Evolutionary conservation across 2,888 invertebrate genomes (phyloP).

Genomic region (Volucella inanis): DNA sequence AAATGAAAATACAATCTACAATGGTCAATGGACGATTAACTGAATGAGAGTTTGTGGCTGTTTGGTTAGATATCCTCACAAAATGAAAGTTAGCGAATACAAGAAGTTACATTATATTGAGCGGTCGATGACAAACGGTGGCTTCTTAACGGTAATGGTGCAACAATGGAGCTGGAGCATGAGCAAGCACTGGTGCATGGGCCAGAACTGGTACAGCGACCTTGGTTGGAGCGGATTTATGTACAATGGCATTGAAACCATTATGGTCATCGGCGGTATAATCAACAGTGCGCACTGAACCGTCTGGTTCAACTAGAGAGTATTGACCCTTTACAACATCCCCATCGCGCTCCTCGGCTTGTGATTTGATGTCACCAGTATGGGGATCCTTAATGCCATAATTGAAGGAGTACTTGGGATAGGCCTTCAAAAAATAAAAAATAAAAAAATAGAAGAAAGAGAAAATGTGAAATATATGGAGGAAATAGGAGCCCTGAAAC

Average conservation of each 20-base stretch:
- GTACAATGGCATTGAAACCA: conserved; percentile 89
- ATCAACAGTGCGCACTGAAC: conserved; percentile 85
- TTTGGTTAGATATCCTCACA: conserved; percentile 63
- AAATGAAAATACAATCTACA: conserved; percentile 66
- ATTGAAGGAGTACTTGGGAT: conserved; percentile 88
- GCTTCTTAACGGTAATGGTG: conserved; percentile 81
- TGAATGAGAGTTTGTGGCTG: conserved; percentile 74
- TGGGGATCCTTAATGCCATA: conserved; percentile 89
- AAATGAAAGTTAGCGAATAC: conserved; percentile 49
- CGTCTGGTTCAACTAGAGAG: conserved; percentile 84
- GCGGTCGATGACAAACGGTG: conserved; percentile 6
- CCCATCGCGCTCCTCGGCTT: conserved; percentile 88
- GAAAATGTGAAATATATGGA: background rate
- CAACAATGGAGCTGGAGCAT: conserved; percentile 82
- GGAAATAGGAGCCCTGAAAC: conserved; percentile 14
- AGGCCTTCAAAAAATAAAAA: conserved; percentile 84
- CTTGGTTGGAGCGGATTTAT: conserved; percentile 86
- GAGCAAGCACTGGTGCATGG: conserved; percentile 83
- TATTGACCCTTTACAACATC: conserved; percentile 89
- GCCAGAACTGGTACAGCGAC: conserved; percentile 81
- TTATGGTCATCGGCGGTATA: conserved; percentile 89
- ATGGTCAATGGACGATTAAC: conserved; percentile 70
- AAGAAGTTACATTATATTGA: conserved; percentile 32
- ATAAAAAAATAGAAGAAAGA: background rate
- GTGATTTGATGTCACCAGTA: conserved; percentile 89